A percentile compares a stretch with the other conserved stretches of the same genome.
Conservation (phyloP, 1,140 invertebrate species). For the Hycleus phaleratus region DNA sequence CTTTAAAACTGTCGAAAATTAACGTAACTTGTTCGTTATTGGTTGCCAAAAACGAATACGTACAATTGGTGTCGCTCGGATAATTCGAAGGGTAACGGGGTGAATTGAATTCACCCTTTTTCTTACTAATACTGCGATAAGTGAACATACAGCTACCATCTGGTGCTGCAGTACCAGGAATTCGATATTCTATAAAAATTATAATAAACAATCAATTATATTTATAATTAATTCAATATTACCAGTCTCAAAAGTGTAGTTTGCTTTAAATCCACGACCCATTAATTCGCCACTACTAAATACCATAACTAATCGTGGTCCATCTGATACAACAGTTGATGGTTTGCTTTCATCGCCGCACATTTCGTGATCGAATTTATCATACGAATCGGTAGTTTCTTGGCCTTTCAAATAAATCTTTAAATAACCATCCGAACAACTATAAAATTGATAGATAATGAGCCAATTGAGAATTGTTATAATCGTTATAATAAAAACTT, state of each 20-base stretch:
- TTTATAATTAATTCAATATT: constrained; percentile 7
- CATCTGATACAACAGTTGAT: constrained; percentile 71
- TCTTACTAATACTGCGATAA: constrained; percentile 77
- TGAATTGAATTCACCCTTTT: constrained; percentile 88
- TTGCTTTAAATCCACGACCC: constrained; percentile 86
- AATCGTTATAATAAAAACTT: constrained; percentile 38
- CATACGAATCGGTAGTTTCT: constrained; percentile 84
- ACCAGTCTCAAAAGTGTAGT: constrained; percentile 84
- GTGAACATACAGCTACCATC: constrained; percentile 85
- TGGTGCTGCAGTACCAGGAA: constrained; percentile 88
- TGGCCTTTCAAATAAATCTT: constrained; percentile 89
- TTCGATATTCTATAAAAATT: constrained; percentile 66
- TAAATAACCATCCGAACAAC: constrained; percentile 83
- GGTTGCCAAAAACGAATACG: constrained; percentile 77
- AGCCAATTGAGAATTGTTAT: neutral
- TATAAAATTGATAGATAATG: constrained; percentile 28
- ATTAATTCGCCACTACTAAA: constrained; percentile 85
- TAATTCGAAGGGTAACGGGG: constrained; percentile 94
- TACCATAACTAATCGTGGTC: constrained; percentile 86
- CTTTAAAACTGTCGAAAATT: constrained; percentile 89
- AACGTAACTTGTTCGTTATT: constrained; percentile 86
- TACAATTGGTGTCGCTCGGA: constrained; percentile 87
- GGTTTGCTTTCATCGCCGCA: constrained; percentile 71
- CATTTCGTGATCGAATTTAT: constrained; percentile 87
- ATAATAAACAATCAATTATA: neutral